A percentile compares a stretch with the other conserved stretches of the same genome.
phyloP scores from a whole-genome alignment of 2,888 invertebrate genomes.

The Clivina fossor region DNA sequence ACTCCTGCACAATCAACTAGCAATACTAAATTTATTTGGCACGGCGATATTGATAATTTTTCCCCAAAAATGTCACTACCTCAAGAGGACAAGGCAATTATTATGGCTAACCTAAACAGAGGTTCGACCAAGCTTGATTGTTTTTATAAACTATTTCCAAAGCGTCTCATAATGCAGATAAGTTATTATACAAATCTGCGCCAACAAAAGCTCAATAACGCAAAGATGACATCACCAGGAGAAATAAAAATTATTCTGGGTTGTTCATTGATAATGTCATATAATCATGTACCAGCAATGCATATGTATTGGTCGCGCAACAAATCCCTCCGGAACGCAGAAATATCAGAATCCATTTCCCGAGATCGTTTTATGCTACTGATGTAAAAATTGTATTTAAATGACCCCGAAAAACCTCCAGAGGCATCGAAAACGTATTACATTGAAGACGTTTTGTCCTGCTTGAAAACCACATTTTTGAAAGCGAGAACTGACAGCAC shows the following conservation, averaged over 20 bases:
- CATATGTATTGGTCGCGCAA: slow-evolving; percentile 21
- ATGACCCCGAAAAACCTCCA: slow-evolving; percentile 30
- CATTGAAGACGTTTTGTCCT: slow-evolving; percentile 36
- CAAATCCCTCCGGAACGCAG: slow-evolving; percentile 20
- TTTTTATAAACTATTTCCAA: neutral
- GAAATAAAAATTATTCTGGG: slow-evolving; percentile 29
- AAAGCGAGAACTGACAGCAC: slow-evolving; percentile 31
- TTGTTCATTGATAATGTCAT: slow-evolving; percentile 26
- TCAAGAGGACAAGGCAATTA: slow-evolving; percentile 1
- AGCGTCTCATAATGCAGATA: neutral
- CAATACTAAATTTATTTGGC: slow-evolving; percentile 1
- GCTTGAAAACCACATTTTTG: slow-evolving; percentile 37
- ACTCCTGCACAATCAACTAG: neutral
- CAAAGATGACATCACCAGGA: no score
- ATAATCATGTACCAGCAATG: slow-evolving; percentile 14
- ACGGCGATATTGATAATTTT: slow-evolving; percentile 5
- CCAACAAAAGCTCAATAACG: slow-evolving; percentile 16
- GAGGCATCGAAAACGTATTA: slow-evolving; percentile 37
- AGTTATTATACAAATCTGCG: slow-evolving; percentile 1
- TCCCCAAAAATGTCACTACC: slow-evolving; percentile 1
- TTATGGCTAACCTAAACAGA: neutral
- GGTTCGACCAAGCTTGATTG: neutral
- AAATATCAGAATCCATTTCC: slow-evolving; percentile 9
- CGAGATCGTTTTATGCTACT: slow-evolving; percentile 2
- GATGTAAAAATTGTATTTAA: slow-evolving; percentile 30